These are phyloP conservation scores for Tragulus kanchil DNA, from an alignment of 2,113 vertebrate species.

Conservation along the genomic window DNA sequence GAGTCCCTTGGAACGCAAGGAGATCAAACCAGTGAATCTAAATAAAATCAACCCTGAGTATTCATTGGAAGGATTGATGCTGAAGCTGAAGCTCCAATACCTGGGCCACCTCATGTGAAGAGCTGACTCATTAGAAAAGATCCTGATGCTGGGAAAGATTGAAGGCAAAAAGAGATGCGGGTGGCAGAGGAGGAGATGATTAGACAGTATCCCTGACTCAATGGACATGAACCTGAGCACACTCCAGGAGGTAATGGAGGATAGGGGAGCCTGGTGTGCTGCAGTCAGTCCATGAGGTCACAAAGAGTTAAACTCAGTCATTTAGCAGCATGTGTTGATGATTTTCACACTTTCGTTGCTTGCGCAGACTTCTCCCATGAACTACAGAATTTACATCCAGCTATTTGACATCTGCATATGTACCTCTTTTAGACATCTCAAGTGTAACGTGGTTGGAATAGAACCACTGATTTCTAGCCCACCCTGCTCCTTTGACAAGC, in stretches of 20 bases:
- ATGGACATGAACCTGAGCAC: neutral
- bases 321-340: neutral
- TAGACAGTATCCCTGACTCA: neutral
- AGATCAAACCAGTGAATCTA: neutral
- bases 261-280: neutral
- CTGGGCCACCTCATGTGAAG: neutral
- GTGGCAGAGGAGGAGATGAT: neutral
- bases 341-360: neutral
- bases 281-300: neutral
- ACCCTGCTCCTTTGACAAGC: neutral
- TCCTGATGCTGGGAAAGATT: neutral
- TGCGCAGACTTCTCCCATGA: neutral
- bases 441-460: neutral
- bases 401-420: neutral
- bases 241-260: neutral
- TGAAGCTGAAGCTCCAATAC: neutral
- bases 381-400: neutral
- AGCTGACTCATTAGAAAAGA: neutral
- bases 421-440: neutral
- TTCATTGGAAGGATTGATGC: neutral
- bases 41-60: neutral
- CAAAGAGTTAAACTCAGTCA: neutral
- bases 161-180: neutral
- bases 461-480: neutral
- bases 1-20: neutral